These are phyloP conservation scores for Nudaria mundana DNA, from an alignment of 2,888 invertebrate species.

Conservation along the genomic window DNA sequence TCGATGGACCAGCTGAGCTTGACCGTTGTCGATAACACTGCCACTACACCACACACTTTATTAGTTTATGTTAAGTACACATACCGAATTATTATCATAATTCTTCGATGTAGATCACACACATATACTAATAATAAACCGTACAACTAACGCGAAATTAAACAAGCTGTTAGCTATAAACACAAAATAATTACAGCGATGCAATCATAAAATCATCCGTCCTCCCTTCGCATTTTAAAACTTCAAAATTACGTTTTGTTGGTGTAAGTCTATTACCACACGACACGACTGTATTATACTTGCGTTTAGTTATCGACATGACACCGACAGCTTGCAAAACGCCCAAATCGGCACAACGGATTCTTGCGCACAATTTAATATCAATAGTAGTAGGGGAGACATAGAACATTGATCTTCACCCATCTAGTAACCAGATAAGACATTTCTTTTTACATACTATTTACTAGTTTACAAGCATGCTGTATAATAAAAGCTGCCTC, in stretches of 20 bases:
- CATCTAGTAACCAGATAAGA: no score
- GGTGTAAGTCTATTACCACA: not conserved
- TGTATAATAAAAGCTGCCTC: no score
- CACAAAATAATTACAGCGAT: slow-evolving; percentile 37
- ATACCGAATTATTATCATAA: slow-evolving; percentile 14
- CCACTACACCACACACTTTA: slow-evolving; percentile 40
- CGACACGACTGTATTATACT: not conserved
- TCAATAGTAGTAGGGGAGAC: no score
- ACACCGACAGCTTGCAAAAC: no score
- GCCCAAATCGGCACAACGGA: no score
- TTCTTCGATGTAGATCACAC: slow-evolving; percentile 11
- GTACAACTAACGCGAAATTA: slow-evolving; percentile 12
- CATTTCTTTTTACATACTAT: no score
- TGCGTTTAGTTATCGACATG: slow-evolving; percentile 1
- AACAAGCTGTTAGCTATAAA: slow-evolving; percentile 29
- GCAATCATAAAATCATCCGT: slow-evolving; percentile 31
- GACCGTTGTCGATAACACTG: slow-evolving; percentile 71
- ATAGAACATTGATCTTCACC: no score
- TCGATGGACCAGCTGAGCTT: slow-evolving; percentile 75
- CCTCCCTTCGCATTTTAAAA: slow-evolving; percentile 40
- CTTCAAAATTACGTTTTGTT: slow-evolving; percentile 45
- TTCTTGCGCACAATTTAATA: no score
- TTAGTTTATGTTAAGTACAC: slow-evolving; percentile 25
- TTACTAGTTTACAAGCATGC: no score
- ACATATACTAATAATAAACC: slow-evolving; percentile 11